Evolutionary conservation across 2,113 vertebrate species (phyloP), one percentile per base, ranked within the genome.

Genomic region (Scomber japonicus): DNA sequence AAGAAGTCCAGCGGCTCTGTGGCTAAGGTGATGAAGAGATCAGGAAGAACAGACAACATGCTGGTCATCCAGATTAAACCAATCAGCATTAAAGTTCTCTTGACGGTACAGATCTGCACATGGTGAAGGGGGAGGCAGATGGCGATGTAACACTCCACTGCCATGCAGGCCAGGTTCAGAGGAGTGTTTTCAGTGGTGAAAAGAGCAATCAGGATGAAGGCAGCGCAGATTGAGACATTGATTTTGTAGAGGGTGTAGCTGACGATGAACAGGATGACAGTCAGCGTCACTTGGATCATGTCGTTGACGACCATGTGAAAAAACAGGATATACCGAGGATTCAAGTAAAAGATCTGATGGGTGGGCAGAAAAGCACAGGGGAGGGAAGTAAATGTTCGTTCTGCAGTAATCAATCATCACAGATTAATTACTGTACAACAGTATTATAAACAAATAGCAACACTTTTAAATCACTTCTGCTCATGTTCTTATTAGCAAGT

Each of bases 101-200:
- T 83, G 14, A 93, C 16, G 0, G 94, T 95, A 61, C 93, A 94
- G 57, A 95, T 86, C 49, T 88, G 89, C 16, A 31, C 7, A 15
- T 94, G 92, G n/a, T 64, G 89, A 0, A 95, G 81, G 2, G 94
- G 94, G 17, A 93, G 6, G 40, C 94, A 94, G 13, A 95, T 59
- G 78, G 94, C 93, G 53, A 94, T 79, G 85, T 92, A 94, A 62
- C 94, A 92, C 60, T 95, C 94, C n/a, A 91, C 40, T 0, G 92
- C 93, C 94, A 95, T 94, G 60, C 92, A 90, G 0, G 93, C 94
- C 78, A 95, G 85, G 73, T 90, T 95, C 60, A 95, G 78, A 3
- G 94, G 93, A 0, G 91, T 93, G 84, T 90, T 94, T 45, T 91
- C 86, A 5, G 88, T 88, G 60, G 89, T 60, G 66, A 88, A 64